A percentile compares a stretch with the other conserved stretches of the same genome.
These are phyloP conservation scores for Syrphus vitripennis DNA, from an alignment of 2,888 invertebrate species.

Conservation along the genomic window DNA sequence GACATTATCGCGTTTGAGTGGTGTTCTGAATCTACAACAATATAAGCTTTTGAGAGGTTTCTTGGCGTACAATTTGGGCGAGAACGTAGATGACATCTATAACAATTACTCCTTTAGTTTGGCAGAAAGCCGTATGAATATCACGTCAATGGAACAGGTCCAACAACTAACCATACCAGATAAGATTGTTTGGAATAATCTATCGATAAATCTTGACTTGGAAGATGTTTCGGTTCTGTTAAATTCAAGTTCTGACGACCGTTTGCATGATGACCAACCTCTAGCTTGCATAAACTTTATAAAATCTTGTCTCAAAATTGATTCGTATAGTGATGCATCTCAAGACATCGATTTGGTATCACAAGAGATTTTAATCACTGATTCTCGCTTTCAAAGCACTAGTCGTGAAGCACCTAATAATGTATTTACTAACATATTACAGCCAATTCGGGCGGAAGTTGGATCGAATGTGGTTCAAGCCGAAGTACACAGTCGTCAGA, in stretches of 20 bases:
- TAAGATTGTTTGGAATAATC: constrained; percentile 87
- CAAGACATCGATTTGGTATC: constrained; percentile 97
- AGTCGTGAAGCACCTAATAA: constrained; percentile 83
- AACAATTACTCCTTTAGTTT: constrained; percentile 75
- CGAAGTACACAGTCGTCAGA: constrained; percentile 88
- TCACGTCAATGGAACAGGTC: constrained; percentile 75
- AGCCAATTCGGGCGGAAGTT: constrained; percentile 85
- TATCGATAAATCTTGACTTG: constrained; percentile 91
- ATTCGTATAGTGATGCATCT: constrained; percentile 92
- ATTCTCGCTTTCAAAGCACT: constrained; percentile 74
- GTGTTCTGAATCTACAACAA: constrained; percentile 90
- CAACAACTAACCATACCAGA: constrained; percentile 73
- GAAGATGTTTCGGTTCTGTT: constrained; percentile 90
- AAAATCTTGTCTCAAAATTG: constrained; percentile 92
- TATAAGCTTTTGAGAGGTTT: constrained; percentile 94
- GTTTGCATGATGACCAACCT: constrained; percentile 81
- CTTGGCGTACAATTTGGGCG: constrained; percentile 94
- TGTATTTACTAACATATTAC: constrained; percentile 93
- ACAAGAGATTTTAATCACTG: constrained; percentile 83
- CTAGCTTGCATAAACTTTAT: constrained; percentile 96
- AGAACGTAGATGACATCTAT: constrained; percentile 87
- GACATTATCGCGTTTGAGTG: constrained; percentile 91
- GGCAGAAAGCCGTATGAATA: constrained; percentile 77
- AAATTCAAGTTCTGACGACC: constrained; percentile 76
- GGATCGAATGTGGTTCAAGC: constrained; percentile 85